Percentiles rank a stretch among this genome's conserved stretches.
Conservation (phyloP, 2,113 vertebrate species). For the Ceyx cyanopectus region DNA sequence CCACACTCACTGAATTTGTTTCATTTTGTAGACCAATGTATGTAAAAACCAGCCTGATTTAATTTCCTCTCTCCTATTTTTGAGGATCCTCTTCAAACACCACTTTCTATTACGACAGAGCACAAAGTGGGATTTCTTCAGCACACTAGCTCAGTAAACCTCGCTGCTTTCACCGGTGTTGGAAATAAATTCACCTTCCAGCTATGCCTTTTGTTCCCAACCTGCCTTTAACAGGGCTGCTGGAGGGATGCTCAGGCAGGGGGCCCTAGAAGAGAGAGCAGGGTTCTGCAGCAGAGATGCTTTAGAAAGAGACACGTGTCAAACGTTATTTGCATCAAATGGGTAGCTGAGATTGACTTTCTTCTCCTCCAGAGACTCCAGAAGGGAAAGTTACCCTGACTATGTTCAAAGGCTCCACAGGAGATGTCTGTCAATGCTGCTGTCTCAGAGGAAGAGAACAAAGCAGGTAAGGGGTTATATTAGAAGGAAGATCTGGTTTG, state of each 20-base stretch:
- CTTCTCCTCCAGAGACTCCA: neutral
- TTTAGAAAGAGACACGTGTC: neutral
- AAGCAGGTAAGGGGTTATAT: neutral
- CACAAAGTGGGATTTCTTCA: constrained; percentile 36
- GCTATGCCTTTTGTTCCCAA: neutral
- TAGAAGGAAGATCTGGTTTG: neutral
- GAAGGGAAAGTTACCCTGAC: constrained; percentile 1
- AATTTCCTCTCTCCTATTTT: constrained; percentile 38
- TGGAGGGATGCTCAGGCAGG: neutral
- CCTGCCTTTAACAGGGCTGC: neutral
- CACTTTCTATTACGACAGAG: neutral
- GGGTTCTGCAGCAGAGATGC: neutral
- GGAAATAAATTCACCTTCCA: constrained; percentile 1
- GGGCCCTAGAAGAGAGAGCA: neutral
- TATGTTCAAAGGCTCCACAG: constrained; percentile 9
- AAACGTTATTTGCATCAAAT: constrained; percentile 31
- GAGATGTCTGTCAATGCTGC: neutral
- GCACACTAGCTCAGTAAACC: neutral
- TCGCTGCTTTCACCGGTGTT: neutral
- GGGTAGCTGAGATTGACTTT: neutral
- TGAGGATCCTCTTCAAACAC: constrained; percentile 3
- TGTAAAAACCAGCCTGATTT: constrained; percentile 65
- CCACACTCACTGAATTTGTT: constrained; percentile 41
- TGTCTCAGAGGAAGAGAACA: neutral
- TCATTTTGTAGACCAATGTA: constrained; percentile 47